A percentile compares a stretch with the other conserved stretches of the same genome.
Conservation (phyloP, 2,888 invertebrate species). For the Aphidius colemani region DNA sequence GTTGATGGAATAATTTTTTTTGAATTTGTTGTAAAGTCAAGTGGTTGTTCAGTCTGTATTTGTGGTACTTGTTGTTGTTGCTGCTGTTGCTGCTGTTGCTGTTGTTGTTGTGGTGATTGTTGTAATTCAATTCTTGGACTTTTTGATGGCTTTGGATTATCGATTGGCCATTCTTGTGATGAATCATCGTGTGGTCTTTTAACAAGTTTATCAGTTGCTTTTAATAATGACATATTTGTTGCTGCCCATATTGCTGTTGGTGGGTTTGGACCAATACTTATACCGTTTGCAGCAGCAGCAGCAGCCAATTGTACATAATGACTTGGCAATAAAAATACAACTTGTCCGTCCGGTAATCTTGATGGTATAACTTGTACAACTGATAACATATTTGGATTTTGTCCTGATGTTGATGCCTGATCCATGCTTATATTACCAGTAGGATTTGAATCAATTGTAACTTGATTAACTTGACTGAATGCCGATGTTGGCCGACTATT, state of each 20-base stretch:
- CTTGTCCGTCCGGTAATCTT: conserved; percentile 66
- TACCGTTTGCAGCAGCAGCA: conserved; percentile 60
- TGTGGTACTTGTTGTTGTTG: no score
- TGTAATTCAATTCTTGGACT: conserved; percentile 42
- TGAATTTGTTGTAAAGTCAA: conserved; percentile 56
- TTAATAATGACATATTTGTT: conserved; percentile 57
- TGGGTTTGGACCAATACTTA: conserved; percentile 57
- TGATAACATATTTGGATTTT: conserved; percentile 58
- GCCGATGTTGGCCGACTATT: conserved; percentile 55
- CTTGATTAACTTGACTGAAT: conserved; percentile 48
- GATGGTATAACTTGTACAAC: conserved; percentile 63
- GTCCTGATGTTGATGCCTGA: conserved; percentile 46
- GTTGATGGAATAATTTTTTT: conserved; percentile 49
- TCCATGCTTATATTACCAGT: conserved; percentile 40
- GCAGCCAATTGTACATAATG: conserved; percentile 67
- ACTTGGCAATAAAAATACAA: conserved; percentile 67
- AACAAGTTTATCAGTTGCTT: conserved; percentile 55
- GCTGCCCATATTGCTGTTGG: conserved; percentile 58
- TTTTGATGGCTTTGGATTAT: conserved; percentile 41
- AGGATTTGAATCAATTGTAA: conserved; percentile 44
- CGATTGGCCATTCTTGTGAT: conserved; percentile 47
- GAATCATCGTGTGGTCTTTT: conserved; percentile 54
- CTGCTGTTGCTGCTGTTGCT: no score
- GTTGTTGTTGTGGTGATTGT: no score
- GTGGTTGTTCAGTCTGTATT: conserved; percentile 50